Conservation (phyloP, 2,888 invertebrate genomes). For the Phengaris arion region DNA sequence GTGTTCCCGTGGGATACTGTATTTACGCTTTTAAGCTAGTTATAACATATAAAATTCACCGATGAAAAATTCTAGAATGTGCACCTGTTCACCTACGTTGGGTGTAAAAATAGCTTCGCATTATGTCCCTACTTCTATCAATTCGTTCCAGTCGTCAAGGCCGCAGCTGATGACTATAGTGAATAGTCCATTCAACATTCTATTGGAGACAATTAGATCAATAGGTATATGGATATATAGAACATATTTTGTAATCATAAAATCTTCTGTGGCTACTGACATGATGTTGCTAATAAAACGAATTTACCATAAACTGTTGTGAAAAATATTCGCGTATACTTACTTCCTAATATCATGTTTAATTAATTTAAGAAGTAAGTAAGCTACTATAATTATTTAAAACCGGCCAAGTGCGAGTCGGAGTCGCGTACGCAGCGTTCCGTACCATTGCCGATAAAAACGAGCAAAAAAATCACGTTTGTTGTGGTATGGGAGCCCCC, state of each 20-base stretch:
- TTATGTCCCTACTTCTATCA: constrained; percentile 32
- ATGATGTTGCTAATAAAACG: not conserved
- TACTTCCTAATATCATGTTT: not conserved
- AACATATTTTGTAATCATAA: constrained; percentile 1
- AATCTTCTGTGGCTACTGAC: not conserved
- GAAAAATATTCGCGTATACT: not conserved
- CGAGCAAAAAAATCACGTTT: too few species aligned
- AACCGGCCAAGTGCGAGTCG: too few species aligned
- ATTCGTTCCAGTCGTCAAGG: constrained; percentile 71
- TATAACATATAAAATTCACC: too few species aligned
- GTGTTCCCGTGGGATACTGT: too few species aligned
- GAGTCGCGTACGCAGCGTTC: too few species aligned
- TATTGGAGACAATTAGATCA: constrained; percentile 51
- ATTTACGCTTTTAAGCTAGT: too few species aligned
- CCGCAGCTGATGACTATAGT: constrained; percentile 51
- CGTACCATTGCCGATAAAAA: too few species aligned
- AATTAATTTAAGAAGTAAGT: not conserved
- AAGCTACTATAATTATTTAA: not conserved
- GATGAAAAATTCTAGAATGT: constrained; percentile 6
- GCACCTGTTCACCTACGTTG: not conserved
- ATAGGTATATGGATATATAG: constrained; percentile 31
- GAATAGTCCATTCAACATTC: constrained; percentile 48
- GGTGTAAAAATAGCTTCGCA: constrained; percentile 1
- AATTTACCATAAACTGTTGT: not conserved
- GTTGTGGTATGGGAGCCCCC: too few species aligned